Evolutionary conservation across 2,113 vertebrate genomes (phyloP).

Genomic region (Heterochromis multidens): DNA sequence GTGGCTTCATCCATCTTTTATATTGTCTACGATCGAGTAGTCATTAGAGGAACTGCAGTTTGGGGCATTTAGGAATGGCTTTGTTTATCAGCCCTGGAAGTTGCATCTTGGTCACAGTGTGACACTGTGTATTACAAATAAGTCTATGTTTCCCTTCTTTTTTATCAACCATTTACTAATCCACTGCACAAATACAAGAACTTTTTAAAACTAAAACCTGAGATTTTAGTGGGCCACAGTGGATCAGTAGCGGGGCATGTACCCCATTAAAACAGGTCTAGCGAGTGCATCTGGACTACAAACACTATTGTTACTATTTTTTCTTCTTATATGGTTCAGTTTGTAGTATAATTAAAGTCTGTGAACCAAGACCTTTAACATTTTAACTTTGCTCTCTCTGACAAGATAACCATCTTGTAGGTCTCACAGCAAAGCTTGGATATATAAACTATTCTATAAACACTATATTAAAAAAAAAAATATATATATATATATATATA

Average conservation of each 20-base stretch:
- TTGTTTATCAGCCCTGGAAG: not conserved
- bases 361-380: not conserved
- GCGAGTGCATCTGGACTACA: not conserved
- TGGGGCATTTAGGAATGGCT: not conserved
- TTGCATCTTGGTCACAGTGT: not conserved
- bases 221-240: not conserved
- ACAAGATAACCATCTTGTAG: rapidly evolving
- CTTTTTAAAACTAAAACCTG: not conserved
- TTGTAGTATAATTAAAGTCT: not conserved
- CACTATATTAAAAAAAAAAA: not conserved
- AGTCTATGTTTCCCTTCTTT: not conserved
- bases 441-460: not conserved
- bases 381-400: not conserved
- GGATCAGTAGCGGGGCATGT: not conserved
- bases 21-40: not conserved
- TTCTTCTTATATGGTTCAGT: not conserved
- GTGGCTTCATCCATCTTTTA: not conserved
- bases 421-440: too few species aligned
- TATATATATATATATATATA: too few species aligned
- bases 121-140: not conserved
- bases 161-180: not conserved
- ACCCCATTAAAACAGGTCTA: not conserved
- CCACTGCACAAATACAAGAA: not conserved
- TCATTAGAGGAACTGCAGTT: not conserved
- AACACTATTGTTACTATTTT: not conserved